Percentiles rank a stretch among this genome's conserved stretches.
Conservation (phyloP, 35 echinoderm and acorn worm genomes). For the Eucidaris tribuloides region DNA sequence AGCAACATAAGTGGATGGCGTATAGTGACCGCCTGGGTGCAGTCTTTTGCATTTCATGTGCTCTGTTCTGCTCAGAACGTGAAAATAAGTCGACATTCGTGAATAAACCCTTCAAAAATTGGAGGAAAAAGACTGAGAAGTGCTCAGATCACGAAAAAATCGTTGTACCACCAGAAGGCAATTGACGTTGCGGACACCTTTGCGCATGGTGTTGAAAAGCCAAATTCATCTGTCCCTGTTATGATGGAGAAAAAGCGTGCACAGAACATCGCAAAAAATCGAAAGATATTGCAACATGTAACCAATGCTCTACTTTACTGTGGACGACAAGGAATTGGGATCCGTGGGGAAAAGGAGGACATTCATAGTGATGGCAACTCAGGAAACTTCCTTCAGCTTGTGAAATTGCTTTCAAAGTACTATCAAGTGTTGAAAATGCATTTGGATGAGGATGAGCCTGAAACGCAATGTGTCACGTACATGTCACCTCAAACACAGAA, state of each 20-base stretch:
- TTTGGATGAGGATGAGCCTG: not conserved
- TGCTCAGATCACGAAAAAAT: not conserved
- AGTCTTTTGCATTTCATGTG: slow-evolving; percentile 13
- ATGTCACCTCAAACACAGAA: slow-evolving; percentile 15
- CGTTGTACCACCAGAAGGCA: slow-evolving; percentile 9
- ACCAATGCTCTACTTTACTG: not conserved
- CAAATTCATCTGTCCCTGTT: not conserved
- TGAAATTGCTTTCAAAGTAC: not conserved
- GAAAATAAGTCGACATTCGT: not conserved
- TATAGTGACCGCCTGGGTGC: slow-evolving; percentile 14
- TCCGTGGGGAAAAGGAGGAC: slow-evolving; percentile 2
- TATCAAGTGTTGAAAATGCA: not conserved
- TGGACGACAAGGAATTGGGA: not conserved
- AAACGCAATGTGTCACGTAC: not conserved
- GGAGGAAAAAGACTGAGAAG: not conserved
- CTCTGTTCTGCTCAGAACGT: not conserved
- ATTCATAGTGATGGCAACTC: not conserved
- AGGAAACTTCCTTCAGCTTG: slow-evolving; percentile 6
- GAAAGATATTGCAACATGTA: not conserved
- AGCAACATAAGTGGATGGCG: not conserved
- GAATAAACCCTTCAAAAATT: slow-evolving; percentile 21
- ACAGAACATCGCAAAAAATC: not conserved
- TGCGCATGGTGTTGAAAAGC: not conserved
- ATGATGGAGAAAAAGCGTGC: not conserved
- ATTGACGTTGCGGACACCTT: not conserved